A percentile compares a stretch with the other conserved stretches of the same genome.
Conservation (phyloP, 2,797 vertebrate genomes). For the Fistularia commersonii region DNA sequence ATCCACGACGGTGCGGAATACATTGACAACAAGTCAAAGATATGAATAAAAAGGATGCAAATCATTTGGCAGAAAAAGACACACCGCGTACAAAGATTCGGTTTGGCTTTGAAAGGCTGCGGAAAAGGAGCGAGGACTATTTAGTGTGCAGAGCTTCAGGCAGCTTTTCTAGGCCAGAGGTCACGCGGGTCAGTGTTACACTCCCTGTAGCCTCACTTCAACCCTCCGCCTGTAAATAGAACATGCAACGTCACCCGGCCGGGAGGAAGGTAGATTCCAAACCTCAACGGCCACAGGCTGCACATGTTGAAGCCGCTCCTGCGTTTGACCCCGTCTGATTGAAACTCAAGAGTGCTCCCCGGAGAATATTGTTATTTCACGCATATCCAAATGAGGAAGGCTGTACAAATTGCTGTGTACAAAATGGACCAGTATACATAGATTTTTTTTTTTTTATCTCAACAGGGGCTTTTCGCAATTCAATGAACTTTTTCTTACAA, state of each 20-base stretch:
- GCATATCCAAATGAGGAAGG: slow-evolving; percentile 67
- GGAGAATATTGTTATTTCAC: slow-evolving; percentile 68
- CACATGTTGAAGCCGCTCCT: slow-evolving; percentile 67
- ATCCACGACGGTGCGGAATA: slow-evolving; percentile 44
- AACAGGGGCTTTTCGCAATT: slow-evolving; percentile 52
- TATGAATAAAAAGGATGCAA: slow-evolving; percentile 72
- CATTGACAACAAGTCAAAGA: slow-evolving; percentile 72
- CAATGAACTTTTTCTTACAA: slow-evolving; percentile 52
- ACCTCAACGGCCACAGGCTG: slow-evolving; percentile 63
- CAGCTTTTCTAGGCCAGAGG: slow-evolving; percentile 77
- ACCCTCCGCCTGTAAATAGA: slow-evolving; percentile 76
- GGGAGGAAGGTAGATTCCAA: slow-evolving; percentile 70
- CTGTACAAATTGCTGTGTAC: slow-evolving; percentile 52
- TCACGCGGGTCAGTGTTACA: slow-evolving; percentile 79
- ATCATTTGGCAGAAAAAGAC: slow-evolving; percentile 70
- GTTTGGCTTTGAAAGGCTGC: slow-evolving; percentile 57
- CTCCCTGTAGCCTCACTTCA: slow-evolving; percentile 77
- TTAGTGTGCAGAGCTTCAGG: slow-evolving; percentile 64
- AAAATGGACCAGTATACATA: slow-evolving; percentile 49
- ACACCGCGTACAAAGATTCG: slow-evolving; percentile 46
- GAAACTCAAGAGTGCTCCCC: slow-evolving; percentile 64
- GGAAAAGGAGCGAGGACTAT: slow-evolving; percentile 67
- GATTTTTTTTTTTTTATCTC: slow-evolving; percentile 4
- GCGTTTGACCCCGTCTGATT: slow-evolving; percentile 70
- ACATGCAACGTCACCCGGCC: slow-evolving; percentile 75